Base-by-base conservation (phyloP, 2,797 vertebrate species). In the Sardinella longiceps region DNA sequence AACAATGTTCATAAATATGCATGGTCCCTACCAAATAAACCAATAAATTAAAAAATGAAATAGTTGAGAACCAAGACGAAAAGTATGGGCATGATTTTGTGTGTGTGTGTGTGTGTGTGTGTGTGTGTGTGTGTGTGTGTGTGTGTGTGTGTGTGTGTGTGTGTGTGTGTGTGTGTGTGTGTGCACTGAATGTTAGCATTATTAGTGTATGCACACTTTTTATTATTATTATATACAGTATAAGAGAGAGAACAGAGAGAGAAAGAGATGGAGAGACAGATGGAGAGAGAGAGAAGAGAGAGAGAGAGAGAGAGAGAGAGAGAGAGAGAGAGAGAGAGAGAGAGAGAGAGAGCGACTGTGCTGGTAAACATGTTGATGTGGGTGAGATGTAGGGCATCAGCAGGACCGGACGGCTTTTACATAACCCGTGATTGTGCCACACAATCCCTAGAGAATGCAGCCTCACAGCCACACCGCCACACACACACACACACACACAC, bases 351-450 rank as follows among this genome's bases (percentile, higher is more conserved):
- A 30, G 60, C 9, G 25, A 30, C 70, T 80, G 83, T 15, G 7
- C 50, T 81, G 50, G 9, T 51, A 84, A 83, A 80, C 84, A 84
- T 85, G 53, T 86, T 85, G 82, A 82, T 74, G 60, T 25, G 84
- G 37, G 82, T 60, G 33, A 87, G 80, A 87, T 86, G 66, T 86
- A 84, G 88, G 83, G 84, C 86, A 87, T 51, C 66, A 80, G 39
- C 80, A 20, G 82, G 83, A 60, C 82, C 81, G 81, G 77, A 84
- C 80, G 25, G 63, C 50, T 84, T 70, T 87, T 87, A 83, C 82
- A 84, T 84, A 87, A 83, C 56, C 81, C 37, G 28, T 80, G 60
- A 83, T 85, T 87, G 70, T 89, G 85, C 84, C 85, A 87, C 60
- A 74, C 66, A 74, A 74, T 74, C 66, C 66, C 66, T 33, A 74